Evolutionary conservation across 2,113 vertebrate genomes (phyloP).

Genomic region (Proterorhinus semilunaris): DNA sequence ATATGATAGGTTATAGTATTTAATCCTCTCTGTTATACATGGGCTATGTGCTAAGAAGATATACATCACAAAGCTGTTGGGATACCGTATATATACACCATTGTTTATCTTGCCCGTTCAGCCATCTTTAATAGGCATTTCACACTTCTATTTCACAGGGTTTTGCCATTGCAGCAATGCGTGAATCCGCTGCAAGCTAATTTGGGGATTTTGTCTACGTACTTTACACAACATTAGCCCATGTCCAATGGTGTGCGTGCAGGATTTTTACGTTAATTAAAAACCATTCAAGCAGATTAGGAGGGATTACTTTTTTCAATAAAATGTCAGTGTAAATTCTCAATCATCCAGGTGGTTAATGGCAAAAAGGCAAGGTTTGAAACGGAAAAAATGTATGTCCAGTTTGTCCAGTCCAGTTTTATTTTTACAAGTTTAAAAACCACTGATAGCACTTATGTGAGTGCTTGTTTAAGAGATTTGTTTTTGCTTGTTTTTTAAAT

Average conservation of each 20-base stretch:
- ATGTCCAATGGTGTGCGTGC: not conserved
- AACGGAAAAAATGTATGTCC: no score
- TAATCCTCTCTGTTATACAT: not conserved
- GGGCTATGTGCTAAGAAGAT: slow-evolving; percentile 1
- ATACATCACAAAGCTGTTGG: not conserved
- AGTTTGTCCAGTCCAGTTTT: no score
- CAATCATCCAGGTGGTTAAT: no score
- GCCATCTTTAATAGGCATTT: slow-evolving; percentile 3
- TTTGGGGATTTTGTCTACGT: slow-evolving; percentile 4
- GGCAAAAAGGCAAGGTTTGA: no score
- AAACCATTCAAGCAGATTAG: not conserved
- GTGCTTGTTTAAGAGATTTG: not conserved
- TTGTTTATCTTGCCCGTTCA: not conserved
- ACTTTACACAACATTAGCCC: not conserved
- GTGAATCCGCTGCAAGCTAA: not conserved
- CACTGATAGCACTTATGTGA: not conserved
- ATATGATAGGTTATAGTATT: not conserved
- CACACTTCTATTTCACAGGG: slow-evolving; percentile 3
- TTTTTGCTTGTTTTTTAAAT: not conserved
- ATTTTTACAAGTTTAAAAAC: no score
- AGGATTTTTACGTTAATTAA: not conserved
- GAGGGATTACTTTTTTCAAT: not conserved
- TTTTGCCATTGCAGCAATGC: not conserved
- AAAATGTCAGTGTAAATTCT: no score
- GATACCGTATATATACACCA: not conserved